phyloP scores from a whole-genome alignment of 2,888 invertebrate species.

The Ptycholaimellus sp. region DNA sequence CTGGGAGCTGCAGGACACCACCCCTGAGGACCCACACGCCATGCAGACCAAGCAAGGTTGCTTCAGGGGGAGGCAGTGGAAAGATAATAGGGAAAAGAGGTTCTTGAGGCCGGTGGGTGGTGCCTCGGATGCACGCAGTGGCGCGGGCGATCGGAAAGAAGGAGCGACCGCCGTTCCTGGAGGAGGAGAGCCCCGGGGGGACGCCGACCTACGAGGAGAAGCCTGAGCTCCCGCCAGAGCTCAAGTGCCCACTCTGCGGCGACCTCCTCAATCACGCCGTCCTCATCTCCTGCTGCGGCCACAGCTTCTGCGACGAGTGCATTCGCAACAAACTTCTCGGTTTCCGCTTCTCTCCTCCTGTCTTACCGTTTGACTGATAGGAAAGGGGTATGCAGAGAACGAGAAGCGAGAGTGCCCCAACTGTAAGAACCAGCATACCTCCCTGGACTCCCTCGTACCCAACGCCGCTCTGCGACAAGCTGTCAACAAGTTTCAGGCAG shows the following conservation, averaged over 20 bases:
- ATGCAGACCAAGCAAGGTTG: too few species aligned
- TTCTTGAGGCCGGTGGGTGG: slow-evolving; percentile 29
- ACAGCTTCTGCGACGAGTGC: slow-evolving; percentile 96
- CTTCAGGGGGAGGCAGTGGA: too few species aligned
- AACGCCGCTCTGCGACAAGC: slow-evolving; percentile 16
- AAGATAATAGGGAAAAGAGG: too few species aligned
- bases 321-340: slow-evolving; percentile 17
- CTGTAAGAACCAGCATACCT: not conserved
- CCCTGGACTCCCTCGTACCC: slow-evolving; percentile 14
- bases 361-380: too few species aligned
- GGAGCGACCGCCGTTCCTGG: slow-evolving; percentile 42
- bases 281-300: slow-evolving; percentile 90
- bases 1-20: slow-evolving; percentile 23
- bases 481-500: slow-evolving; percentile 14
- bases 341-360: too few species aligned
- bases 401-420: too few species aligned
- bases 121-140: slow-evolving; percentile 37
- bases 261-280: slow-evolving; percentile 81
- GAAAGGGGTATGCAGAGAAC: too few species aligned
- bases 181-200: slow-evolving; percentile 30
- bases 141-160: slow-evolving; percentile 51
- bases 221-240: slow-evolving; percentile 51
- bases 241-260: slow-evolving; percentile 70
- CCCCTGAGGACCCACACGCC: slow-evolving; percentile 28
- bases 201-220: slow-evolving; percentile 1